Percentiles rank a stretch among this genome's conserved stretches.
phyloP scores from a whole-genome alignment of 2,113 vertebrate species.

The Empidonax alnorum region DNA sequence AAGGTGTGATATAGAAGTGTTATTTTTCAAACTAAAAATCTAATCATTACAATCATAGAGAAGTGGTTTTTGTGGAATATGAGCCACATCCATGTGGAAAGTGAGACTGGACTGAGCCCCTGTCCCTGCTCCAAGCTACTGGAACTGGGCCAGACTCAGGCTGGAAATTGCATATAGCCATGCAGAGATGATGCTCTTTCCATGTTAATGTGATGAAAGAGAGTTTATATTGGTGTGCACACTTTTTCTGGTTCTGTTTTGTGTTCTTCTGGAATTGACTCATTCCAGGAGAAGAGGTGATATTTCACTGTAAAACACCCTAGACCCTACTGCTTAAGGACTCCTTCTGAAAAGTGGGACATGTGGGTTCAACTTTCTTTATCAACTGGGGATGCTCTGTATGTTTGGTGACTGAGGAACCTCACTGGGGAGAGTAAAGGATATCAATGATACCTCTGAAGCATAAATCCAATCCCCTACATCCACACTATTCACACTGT shows the following conservation, averaged over 20 bases:
- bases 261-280: neutral
- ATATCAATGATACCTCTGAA: neutral
- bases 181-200: neutral
- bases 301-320: neutral
- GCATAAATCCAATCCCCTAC: neutral
- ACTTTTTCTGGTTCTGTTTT: neutral
- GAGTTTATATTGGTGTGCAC: neutral
- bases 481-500: too few species aligned
- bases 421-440: neutral
- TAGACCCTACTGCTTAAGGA: neutral
- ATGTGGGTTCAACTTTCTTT: neutral
- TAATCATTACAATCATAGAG: neutral
- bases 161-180: neutral
- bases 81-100: neutral
- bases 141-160: accelerated
- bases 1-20: neutral
- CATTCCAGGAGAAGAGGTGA: neutral
- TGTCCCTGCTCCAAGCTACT: neutral
- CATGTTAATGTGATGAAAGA: neutral
- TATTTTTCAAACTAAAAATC: neutral
- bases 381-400: accelerated
- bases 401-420: neutral
- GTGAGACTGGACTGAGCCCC: neutral
- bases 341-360: neutral
- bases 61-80: neutral